Conservation (phyloP, 2,797 vertebrate species). For the Tinamus major region DNA sequence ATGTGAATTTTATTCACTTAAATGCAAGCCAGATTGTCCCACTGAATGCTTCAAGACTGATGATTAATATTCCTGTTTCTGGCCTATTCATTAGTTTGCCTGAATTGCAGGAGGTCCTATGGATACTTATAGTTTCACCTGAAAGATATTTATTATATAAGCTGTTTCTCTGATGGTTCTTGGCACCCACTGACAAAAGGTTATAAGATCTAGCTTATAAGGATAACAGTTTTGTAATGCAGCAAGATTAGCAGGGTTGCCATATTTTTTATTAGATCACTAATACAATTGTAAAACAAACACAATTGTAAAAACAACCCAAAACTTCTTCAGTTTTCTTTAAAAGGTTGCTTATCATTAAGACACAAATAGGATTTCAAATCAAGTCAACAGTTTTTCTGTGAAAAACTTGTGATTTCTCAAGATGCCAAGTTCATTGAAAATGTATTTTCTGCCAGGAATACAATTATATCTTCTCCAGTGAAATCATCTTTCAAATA, state of each 20-base stretch:
- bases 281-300: not conserved
- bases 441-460: not conserved
- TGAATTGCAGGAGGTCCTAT: not conserved
- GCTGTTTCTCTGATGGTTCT: not conserved
- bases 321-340: not conserved
- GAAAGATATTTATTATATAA: not conserved
- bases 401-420: not conserved
- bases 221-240: not conserved
- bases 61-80: not conserved
- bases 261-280: not conserved
- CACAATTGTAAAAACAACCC: no score
- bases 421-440: not conserved
- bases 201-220: not conserved
- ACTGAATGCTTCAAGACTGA: not conserved
- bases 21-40: constrained; percentile 50
- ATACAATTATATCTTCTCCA: not conserved
- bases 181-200: not conserved
- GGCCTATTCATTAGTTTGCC: not conserved
- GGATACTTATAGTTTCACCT: not conserved
- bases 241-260: not conserved
- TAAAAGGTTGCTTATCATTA: not conserved
- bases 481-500: not conserved
- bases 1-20: constrained; percentile 54
- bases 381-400: not conserved
- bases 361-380: not conserved